These are phyloP conservation scores for Paramuricea clavata DNA, from an alignment of 92 coral and sea anemone genomes.

Conservation along the genomic window DNA sequence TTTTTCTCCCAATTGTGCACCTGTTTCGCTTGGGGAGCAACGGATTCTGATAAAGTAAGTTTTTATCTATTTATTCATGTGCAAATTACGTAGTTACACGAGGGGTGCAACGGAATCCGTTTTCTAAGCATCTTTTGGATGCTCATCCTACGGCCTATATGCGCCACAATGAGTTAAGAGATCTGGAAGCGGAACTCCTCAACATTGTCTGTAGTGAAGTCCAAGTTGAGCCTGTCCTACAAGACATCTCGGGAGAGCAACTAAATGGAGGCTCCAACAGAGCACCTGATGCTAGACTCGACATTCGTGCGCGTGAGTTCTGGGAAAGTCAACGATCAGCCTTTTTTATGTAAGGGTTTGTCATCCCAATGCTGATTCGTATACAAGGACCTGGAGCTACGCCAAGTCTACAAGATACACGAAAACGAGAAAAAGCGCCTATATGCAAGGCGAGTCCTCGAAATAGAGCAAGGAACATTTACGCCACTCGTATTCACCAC, in stretches of 20 bases:
- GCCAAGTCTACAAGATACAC: constrained; percentile 48
- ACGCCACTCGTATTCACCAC: constrained; percentile 58
- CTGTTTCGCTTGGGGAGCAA: no score
- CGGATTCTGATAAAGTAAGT: no score
- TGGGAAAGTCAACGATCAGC: constrained; percentile 54
- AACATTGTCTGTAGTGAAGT: constrained; percentile 44
- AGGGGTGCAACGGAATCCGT: no score
- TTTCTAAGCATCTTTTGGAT: no score
- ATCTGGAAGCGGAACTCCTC: constrained; percentile 46
- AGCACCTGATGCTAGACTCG: constrained; percentile 61
- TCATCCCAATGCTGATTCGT: constrained; percentile 51
- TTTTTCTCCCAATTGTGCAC: no score
- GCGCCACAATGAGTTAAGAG: constrained; percentile 59
- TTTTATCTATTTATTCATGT: no score
- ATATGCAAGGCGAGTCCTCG: constrained; percentile 45
- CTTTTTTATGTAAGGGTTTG: constrained; percentile 35
- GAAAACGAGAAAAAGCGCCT: constrained; percentile 59
- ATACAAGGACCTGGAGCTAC: constrained; percentile 31
- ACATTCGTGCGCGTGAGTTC: constrained; percentile 58
- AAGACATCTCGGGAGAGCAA: constrained; percentile 59
- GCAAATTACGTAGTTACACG: no score
- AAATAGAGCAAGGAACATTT: constrained; percentile 60
- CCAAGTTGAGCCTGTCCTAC: constrained; percentile 38
- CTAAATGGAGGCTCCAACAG: constrained; percentile 60
- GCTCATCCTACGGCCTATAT: no score